A percentile compares a stretch with the other conserved stretches of the same genome.
These are phyloP conservation scores for Oncorhynchus tshawytscha DNA, from an alignment of 2,113 vertebrate species.

Conservation along the genomic window DNA sequence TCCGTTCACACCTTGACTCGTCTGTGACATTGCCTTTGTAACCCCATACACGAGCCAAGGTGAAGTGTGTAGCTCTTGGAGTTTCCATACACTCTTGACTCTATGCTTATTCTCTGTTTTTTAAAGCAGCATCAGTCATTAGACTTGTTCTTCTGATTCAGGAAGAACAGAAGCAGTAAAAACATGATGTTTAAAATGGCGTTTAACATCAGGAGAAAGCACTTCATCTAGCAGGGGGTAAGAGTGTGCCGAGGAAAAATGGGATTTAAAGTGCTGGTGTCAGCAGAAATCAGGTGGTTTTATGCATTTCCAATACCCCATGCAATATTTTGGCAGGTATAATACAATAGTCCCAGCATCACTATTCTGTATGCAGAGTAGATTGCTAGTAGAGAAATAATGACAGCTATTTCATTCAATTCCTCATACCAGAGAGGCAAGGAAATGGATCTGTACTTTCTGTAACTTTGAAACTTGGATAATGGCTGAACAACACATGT, in stretches of 20 bases:
- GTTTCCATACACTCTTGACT: no score
- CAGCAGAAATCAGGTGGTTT: constrained; percentile 41
- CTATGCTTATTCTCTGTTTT: background rate
- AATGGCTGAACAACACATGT: no score
- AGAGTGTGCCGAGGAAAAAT: constrained; percentile 26
- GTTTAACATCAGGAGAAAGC: background rate
- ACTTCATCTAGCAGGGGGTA: background rate
- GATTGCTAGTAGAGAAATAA: background rate
- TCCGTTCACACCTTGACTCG: no score
- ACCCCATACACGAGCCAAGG: no score
- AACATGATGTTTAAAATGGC: background rate
- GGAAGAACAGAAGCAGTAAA: background rate
- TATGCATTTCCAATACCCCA: constrained; percentile 32
- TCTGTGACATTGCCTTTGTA: no score
- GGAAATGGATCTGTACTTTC: no score
- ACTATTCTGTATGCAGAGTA: background rate
- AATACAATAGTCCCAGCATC: background rate
- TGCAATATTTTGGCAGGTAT: background rate
- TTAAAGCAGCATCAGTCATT: background rate
- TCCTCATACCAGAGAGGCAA: no score
- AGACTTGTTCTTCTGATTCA: background rate
- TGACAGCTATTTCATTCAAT: constrained; percentile 7
- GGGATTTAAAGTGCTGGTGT: constrained; percentile 33
- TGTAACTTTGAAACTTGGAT: no score
- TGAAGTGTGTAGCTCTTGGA: no score